These are phyloP conservation scores for Oreochromis spilurus DNA, from an alignment of 2,113 vertebrate genomes.

Conservation along the genomic window DNA sequence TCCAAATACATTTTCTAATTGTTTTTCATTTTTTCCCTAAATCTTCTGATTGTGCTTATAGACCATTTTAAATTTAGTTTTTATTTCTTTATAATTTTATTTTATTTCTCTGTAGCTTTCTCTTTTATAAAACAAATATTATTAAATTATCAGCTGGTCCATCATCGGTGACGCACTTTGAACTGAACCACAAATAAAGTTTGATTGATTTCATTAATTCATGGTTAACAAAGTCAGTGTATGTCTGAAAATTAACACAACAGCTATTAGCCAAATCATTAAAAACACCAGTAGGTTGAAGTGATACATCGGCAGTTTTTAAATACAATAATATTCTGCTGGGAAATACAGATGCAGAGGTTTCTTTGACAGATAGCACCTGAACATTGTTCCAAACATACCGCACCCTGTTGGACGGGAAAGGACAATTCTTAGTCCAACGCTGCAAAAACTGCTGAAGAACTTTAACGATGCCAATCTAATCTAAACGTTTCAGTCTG, in stretches of 20 bases:
- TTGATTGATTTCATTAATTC: neutral
- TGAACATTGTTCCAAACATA: too few relatives aligned
- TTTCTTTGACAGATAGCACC: too few relatives aligned
- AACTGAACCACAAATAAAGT: neutral
- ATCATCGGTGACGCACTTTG: accelerated
- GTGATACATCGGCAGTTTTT: too few relatives aligned
- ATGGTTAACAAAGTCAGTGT: accelerated
- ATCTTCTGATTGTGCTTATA: accelerated
- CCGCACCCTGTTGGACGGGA: too few relatives aligned
- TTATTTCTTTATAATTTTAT: neutral
- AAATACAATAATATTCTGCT: too few relatives aligned
- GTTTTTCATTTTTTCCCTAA: accelerated
- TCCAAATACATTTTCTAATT: neutral
- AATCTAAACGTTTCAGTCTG: neutral
- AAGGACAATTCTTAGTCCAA: too few relatives aligned
- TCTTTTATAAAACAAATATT: neutral
- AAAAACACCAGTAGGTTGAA: accelerated
- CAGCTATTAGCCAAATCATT: neutral
- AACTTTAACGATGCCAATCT: too few relatives aligned
- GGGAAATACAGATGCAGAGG: too few relatives aligned
- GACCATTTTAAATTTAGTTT: accelerated
- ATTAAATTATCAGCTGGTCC: too few relatives aligned
- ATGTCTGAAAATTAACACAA: neutral
- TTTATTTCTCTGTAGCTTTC: neutral
- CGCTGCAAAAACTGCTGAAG: too few relatives aligned